Conservation (phyloP, 2,888 invertebrate genomes). For the Spilarctia lutea region DNA sequence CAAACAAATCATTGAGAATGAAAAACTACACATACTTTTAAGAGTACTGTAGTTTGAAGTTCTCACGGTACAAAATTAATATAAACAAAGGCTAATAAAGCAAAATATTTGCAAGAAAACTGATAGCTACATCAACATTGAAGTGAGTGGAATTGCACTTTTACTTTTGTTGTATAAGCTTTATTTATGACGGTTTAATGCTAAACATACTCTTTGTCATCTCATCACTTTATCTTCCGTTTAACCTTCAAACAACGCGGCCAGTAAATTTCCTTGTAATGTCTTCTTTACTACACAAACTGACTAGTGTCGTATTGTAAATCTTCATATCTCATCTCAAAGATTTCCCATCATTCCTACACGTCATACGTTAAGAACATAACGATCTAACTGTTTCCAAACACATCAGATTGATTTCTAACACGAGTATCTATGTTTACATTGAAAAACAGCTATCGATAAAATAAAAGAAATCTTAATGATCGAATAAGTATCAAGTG, state of each 20-base stretch:
- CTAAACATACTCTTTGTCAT: constrained; percentile 3
- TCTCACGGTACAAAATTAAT: constrained; percentile 18
- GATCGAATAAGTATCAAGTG: constrained; percentile 47
- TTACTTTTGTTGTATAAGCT: constrained; percentile 7
- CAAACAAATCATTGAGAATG: constrained; percentile 64
- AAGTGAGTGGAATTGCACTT: constrained; percentile 2
- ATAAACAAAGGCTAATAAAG: constrained; percentile 21
- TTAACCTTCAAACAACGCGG: constrained; percentile 10
- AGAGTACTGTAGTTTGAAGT: constrained; percentile 41
- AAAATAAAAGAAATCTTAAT: constrained; percentile 34
- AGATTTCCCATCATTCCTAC: constrained; percentile 24
- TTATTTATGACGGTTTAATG: constrained; percentile 12
- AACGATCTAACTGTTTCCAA: constrained; percentile 42
- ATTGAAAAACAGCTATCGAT: constrained; percentile 42
- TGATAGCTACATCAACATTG: constrained; percentile 1
- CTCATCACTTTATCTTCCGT: constrained; percentile 9
- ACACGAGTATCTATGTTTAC: constrained; percentile 51
- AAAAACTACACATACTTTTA: constrained; percentile 53
- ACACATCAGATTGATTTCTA: constrained; percentile 54
- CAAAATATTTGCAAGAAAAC: constrained; percentile 5
- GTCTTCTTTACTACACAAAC: constrained; percentile 27
- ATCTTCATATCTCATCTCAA: constrained; percentile 28
- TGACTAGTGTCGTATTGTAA: constrained; percentile 8
- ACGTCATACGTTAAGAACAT: constrained; percentile 41
- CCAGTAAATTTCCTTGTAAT: constrained; percentile 25